Base-by-base conservation (phyloP, 2,797 vertebrate species). In the Bovichtus variegatus region DNA sequence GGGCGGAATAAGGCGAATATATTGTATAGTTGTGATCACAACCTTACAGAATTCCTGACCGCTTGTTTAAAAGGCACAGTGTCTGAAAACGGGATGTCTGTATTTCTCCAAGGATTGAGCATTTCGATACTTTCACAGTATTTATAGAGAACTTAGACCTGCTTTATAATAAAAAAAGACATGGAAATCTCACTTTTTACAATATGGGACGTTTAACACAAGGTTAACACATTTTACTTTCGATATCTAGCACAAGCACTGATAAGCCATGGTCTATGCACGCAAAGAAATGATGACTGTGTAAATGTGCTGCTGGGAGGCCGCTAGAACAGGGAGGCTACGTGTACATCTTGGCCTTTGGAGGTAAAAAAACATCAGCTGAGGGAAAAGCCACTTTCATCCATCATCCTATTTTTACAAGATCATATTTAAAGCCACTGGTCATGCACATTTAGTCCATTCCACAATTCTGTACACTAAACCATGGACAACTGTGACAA, bases 341-440 rank as follows among this genome's bases (percentile, higher is more conserved):
- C 44, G 58, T 44, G 63, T 50, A 31, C 44, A 80, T 76, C 21
- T 60, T 70, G 21, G 68, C 38, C 36, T 64, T 29, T 53, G 3
- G 8, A 18, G 51, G 55, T 15, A 40, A 65, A 59, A n/a, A 21
- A 47, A 19, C 51, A 68, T 68, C 54, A 66, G 43, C 25, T 29
- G 31, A 38, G 2, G 47, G 36, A 65, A 58, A 74, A 65, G 6
- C 2, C 3, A 25, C 60, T 36, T 71, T 69, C 27, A 61, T 10
- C 25, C 62, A 49, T 55, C 21, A 51, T 67, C 21, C 16, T 46
- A 13, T 27, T 50, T 50, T 78, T 12, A 54, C 15, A 0, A 59
- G 27, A 60, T 64, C 21, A 21, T 46, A 21, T 38, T 29, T 25
- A 43, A 53, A 70, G 2, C 38, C 15, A 1, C 21, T 38, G 10